Base-by-base conservation (phyloP, 23 tunicate genomes). In the Styela clava region DNA sequence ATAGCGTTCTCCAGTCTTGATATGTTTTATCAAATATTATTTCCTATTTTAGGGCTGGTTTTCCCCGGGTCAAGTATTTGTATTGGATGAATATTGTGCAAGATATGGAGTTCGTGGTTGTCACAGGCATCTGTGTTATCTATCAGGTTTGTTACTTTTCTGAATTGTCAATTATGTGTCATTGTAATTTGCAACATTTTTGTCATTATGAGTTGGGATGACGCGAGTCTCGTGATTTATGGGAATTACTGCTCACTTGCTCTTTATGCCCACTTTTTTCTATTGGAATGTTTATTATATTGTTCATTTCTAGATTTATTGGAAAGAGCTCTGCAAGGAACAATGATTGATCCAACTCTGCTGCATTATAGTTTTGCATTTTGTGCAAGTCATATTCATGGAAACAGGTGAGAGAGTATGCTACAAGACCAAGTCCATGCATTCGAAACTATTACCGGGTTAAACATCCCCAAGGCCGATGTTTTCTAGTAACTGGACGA, bases 1-100 rank as follows among this genome's bases (percentile, higher is more conserved):
- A n/a, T n/a, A n/a, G n/a, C n/a, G n/a, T n/a, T n/a, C n/a, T n/a
- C n/a, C n/a, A n/a, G n/a, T n/a, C n/a, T n/a, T n/a, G n/a, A n/a
- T n/a, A n/a, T n/a, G n/a, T n/a, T n/a, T n/a, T n/a, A n/a, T n/a
- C n/a, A n/a, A 34, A 32, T 26, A 30, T 79, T 67, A 16, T 67
- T 24, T 32, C 44, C 19, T 22, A 63, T 26, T 24, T 82, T 78
- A 93, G 98, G 98, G 99, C 1, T 91, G 99, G 99, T 87, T 91
- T 72, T 91, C 97, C 26, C 99, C 99, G 0, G 97, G 99, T 30
- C 99, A 96, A 73, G 77, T 96, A 21, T 96, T 91, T 71, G 97
- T 96, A 3, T 44, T 96, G 52, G 99, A 96, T 68, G 99, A 96
- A 71, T 96, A 91, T 61, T 96, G 99, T 81, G 94, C 97, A 7